Percentiles rank a stretch among this genome's conserved stretches.
These are phyloP conservation scores for Cylindroiulus punctatus DNA, from an alignment of 2,888 invertebrate genomes.

Conservation along the genomic window DNA sequence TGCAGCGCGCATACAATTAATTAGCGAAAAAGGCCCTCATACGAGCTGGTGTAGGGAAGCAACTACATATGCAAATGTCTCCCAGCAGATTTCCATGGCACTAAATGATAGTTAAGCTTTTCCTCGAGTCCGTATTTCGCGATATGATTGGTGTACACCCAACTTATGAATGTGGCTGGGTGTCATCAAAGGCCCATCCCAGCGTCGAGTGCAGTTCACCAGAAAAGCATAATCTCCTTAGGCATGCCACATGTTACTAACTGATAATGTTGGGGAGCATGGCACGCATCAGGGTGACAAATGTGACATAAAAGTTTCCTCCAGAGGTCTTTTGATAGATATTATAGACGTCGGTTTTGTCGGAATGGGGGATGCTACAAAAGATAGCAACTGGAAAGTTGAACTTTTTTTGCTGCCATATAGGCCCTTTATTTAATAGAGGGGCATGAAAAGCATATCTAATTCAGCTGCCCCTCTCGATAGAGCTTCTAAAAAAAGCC, in stretches of 20 bases:
- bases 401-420: background rate
- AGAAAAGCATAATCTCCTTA: conserved; percentile 36
- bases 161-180: background rate
- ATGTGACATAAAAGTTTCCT: conserved; percentile 41
- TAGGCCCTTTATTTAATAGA: conserved; percentile 44
- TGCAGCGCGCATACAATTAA: background rate
- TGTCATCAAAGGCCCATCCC: conserved; percentile 33
- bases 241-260: conserved; percentile 47
- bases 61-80: background rate
- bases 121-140: background rate
- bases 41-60: background rate
- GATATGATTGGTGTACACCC: background rate
- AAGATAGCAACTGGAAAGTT: conserved; percentile 40
- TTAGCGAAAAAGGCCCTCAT: conserved; percentile 12
- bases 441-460: conserved; percentile 31
- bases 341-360: background rate
- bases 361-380: background rate
- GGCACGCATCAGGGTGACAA: conserved; percentile 28
- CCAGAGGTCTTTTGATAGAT: conserved; percentile 44
- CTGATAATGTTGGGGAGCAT: conserved; percentile 34
- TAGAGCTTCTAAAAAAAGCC: background rate
- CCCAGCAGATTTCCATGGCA: conserved; percentile 23
- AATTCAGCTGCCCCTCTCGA: background rate
- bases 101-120: conserved; percentile 28
- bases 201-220: background rate